A percentile compares a stretch with the other conserved stretches of the same genome.
phyloP scores from a whole-genome alignment of 2,113 vertebrate genomes.

The Aplodontia rufa region DNA sequence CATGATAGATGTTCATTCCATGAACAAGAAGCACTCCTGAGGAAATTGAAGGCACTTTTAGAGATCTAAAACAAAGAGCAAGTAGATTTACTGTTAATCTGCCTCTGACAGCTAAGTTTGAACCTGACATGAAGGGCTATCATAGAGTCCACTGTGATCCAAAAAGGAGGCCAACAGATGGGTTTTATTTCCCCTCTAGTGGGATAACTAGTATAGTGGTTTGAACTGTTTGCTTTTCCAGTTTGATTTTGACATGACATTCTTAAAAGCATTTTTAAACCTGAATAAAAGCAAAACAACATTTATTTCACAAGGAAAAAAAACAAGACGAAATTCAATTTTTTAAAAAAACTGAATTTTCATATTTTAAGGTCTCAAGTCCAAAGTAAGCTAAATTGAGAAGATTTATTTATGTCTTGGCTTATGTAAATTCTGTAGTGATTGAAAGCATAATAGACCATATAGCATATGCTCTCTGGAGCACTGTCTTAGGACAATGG shows the following conservation, averaged over 20 bases:
- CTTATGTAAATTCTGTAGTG: not conserved
- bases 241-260: not conserved
- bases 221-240: not conserved
- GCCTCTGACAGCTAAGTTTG: not conserved
- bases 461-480: not conserved
- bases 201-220: not conserved
- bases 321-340: not conserved
- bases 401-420: not conserved
- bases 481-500: not conserved
- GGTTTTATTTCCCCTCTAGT: not conserved
- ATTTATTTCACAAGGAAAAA: constrained; percentile 13
- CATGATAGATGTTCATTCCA: not conserved
- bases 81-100: not conserved
- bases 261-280: not conserved
- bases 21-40: not conserved
- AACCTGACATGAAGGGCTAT: not conserved
- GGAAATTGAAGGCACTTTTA: not conserved
- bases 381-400: not conserved
- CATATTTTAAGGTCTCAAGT: not conserved
- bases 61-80: not conserved
- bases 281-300: no score
- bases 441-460: not conserved
- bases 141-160: not conserved
- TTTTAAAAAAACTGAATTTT: not conserved
- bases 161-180: not conserved